Evolutionary conservation across 1,140 invertebrate species (phyloP).

Genomic region (Pseudoatta argentina): DNA sequence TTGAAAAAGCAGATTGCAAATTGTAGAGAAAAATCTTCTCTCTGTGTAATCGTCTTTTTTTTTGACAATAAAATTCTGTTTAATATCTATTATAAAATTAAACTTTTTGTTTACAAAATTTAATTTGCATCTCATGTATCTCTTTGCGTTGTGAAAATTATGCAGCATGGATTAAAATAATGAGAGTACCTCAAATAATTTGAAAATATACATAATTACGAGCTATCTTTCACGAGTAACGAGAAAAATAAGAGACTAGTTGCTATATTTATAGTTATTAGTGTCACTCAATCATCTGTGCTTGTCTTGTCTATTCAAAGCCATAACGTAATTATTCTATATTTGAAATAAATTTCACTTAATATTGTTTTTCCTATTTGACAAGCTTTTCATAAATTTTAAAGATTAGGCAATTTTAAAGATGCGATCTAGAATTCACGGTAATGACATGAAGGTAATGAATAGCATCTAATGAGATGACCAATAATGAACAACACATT

Average conservation of each 20-base stretch:
- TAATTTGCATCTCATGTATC: too few species aligned
- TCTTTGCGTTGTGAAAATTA: too few species aligned
- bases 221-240: neutral
- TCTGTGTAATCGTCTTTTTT: too few species aligned
- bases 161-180: too few species aligned
- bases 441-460: neutral
- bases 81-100: too few species aligned
- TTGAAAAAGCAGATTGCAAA: too few species aligned
- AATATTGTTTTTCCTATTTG: too few species aligned
- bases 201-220: neutral
- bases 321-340: neutral
- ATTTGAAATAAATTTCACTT: too few species aligned
- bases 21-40: too few species aligned
- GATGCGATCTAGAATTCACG: neutral
- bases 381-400: neutral
- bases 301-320: neutral
- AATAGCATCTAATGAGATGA: conserved; percentile 9
- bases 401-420: neutral
- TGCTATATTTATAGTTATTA: neutral
- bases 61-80: too few species aligned
- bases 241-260: neutral
- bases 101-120: too few species aligned
- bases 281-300: neutral
- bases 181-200: too few species aligned
- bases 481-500: conserved; percentile 32